Base-by-base conservation (phyloP, 2,888 invertebrate genomes). In the Spodoptera picta region DNA sequence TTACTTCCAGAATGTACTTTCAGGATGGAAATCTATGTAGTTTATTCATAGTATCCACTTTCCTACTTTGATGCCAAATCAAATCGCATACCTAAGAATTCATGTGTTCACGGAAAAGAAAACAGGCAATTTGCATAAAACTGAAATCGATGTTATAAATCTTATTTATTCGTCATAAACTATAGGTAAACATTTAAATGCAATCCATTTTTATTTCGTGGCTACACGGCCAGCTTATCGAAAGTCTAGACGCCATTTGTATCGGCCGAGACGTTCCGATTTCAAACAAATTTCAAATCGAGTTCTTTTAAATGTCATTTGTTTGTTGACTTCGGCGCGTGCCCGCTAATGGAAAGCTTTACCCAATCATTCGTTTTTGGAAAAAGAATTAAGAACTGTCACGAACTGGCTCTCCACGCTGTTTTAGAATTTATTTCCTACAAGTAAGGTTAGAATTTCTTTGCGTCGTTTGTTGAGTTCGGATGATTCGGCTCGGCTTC, bases 301-400 rank as follows among this genome's bases (percentile, higher is more conserved):
- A 90, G 88, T 90, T 92, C 87, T 88, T 90, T 90, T 87, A 92
- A 91, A 91, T 91, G 91, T 90, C 90, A 91, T 92, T 92, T 91
- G 89, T 91, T 90, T 90, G 87, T 90, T 85, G 90, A 90, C 83
- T 84, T 83, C 88, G 90, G 92, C 93, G 90, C 93, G 93, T 93
- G 93, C 93, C 90, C 85, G 82, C 92, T 93, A 93, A 93, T 93
- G 92, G 92, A 92, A 92, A 90, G 92, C 90, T 84, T 88, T 87
- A 86, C 84, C 85, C 82, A 87, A 83, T 84, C 85, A 87, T 87
- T 88, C 83, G 84, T 88, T 89, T 88, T 87, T 84, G 71, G 43
- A 83, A 89, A 90, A 87, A 90, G 36, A 85, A 86, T 76, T 79
- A 78, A 74, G 77, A 79, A 79, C 83, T 88, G 88, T 86, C 90